These are phyloP conservation scores for Aethes cnicana DNA, from an alignment of 2,888 invertebrate species.

Conservation along the genomic window DNA sequence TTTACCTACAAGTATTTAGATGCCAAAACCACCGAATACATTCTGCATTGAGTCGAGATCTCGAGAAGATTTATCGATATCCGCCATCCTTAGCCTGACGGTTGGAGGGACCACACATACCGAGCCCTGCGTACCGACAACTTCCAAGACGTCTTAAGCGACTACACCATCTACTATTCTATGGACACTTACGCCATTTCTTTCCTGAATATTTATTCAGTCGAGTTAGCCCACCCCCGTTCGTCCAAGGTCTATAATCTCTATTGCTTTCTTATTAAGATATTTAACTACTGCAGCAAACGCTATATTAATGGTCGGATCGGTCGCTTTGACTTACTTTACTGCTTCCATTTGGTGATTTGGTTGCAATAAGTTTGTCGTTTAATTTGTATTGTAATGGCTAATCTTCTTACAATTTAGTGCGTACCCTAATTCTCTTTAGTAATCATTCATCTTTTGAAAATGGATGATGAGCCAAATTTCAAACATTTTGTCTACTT, in stretches of 20 bases:
- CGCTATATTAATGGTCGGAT: constrained; percentile 59
- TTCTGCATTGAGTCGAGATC: constrained; percentile 3
- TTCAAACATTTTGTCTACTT: too few species aligned
- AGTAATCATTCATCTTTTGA: too few species aligned
- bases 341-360: constrained; percentile 13
- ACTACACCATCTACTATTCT: too few species aligned
- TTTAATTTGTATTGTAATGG: constrained; percentile 11
- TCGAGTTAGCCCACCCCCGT: constrained; percentile 57
- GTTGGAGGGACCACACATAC: constrained; percentile 67
- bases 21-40: background rate
- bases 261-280: constrained; percentile 78
- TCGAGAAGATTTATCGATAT: constrained; percentile 50
- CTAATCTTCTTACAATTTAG: background rate
- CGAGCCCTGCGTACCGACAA: constrained; percentile 31
- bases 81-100: constrained; percentile 35
- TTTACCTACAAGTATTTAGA: background rate
- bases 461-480: too few species aligned
- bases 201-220: constrained; percentile 38
- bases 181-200: constrained; percentile 40
- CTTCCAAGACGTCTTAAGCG: background rate
- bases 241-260: constrained; percentile 58
- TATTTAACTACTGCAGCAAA: constrained; percentile 71
- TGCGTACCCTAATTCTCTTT: too few species aligned
- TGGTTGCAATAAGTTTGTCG: constrained; percentile 21
- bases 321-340: constrained; percentile 30